Percentiles rank a stretch among this genome's conserved stretches.
These are phyloP conservation scores for Caenorhabditis tropicalis DNA, from an alignment of 1,140 invertebrate species.

Conservation along the genomic window DNA sequence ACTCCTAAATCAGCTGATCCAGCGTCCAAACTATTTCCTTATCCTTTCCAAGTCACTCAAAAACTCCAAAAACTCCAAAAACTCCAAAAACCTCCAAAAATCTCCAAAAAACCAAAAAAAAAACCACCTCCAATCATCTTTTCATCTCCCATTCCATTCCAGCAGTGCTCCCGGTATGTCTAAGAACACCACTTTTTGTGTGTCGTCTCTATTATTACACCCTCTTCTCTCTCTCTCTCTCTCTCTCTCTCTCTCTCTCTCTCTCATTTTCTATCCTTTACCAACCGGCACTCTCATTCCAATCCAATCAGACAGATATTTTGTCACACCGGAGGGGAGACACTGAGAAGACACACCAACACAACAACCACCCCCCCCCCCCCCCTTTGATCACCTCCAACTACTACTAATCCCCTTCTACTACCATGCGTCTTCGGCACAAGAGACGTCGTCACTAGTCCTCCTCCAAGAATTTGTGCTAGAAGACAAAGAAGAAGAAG, in stretches of 20 bases:
- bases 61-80: too few relatives aligned
- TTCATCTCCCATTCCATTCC: background rate
- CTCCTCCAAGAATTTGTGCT: too few relatives aligned
- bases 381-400: background rate
- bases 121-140: background rate
- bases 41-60: too few relatives aligned
- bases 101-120: too few relatives aligned
- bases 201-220: slow-evolving; percentile 20
- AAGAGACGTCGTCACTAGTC: background rate
- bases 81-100: too few relatives aligned
- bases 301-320: slow-evolving; percentile 45
- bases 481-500: background rate
- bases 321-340: slow-evolving; percentile 20
- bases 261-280: background rate
- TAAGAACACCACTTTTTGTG: slow-evolving; percentile 41
- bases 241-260: background rate
- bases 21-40: too few relatives aligned
- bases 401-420: background rate
- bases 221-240: background rate
- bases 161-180: background rate
- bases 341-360: background rate
- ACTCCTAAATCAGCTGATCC: too few relatives aligned
- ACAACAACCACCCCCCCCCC: background rate
- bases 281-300: slow-evolving; percentile 15
- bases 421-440: background rate